Evolutionary conservation across 2,797 vertebrate species (phyloP), one percentile per base, ranked within the genome.

Genomic region (Enteromius viviparus): DNA sequence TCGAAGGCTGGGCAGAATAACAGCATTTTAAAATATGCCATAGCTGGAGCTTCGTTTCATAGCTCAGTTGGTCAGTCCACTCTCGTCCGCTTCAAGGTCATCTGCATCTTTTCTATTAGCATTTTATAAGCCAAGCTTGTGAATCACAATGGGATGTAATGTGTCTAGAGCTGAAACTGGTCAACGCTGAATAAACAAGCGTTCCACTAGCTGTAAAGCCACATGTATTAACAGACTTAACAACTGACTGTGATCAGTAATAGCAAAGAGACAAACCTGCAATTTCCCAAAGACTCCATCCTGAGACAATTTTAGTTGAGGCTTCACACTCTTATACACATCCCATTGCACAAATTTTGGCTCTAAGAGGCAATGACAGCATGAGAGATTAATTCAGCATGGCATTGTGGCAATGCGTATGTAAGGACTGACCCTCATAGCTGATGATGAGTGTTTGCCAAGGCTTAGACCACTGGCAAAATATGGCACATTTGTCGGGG

Each of bases 361-460:
- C 51, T 78, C 51, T 42, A 8, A 40, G 60, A 32, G 71, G 40
- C 68, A 87, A 55, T 75, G 34, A 47, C 51, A 82, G 32, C 76
- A 74, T 34, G 7, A 49, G 10, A 23, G 64, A 85, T 87, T 76
- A 72, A 84, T 81, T 78, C 60, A 42, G 42, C 12, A 23, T 49
- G 45, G 71, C 64, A 58, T 17, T 80, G 66, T 49, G 71, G 78
- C 40, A 74, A 15, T 17, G 66, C 21, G 5, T 14, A 64, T 45
- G 76, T 71, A 71, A 78, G n/a, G 19, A 51, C 75, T 49, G 76
- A 37, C 51, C 76, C 82, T 83, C 68, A 71, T 72, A 64, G 45
- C 14, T 77, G 58, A 42, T 81, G 66, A 66, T 78, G 76, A 62
- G 40, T 34, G 10, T 23, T 66, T 49, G 60, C 72, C 71, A 55